phyloP scores from a whole-genome alignment of 2,888 invertebrate species.

The Saturnia pavonia region DNA sequence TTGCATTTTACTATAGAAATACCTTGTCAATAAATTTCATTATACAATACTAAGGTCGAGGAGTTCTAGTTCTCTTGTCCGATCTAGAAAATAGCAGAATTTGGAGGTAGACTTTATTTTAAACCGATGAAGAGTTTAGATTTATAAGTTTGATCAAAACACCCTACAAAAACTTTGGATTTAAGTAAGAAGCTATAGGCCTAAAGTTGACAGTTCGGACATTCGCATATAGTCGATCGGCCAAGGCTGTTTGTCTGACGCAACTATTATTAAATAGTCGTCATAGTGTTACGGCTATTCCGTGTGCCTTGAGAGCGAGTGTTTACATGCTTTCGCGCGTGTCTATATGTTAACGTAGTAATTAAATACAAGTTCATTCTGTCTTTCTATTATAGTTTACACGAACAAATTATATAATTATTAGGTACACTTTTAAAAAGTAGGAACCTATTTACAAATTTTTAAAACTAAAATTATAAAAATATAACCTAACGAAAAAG shows the following conservation, averaged over 20 bases:
- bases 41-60: too few relatives aligned
- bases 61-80: too few relatives aligned
- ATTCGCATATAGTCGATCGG: background rate
- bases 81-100: too few relatives aligned
- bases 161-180: background rate
- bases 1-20: too few relatives aligned
- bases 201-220: background rate
- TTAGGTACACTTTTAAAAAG: background rate
- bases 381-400: background rate
- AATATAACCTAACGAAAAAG: background rate
- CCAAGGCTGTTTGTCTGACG: background rate
- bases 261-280: conserved; percentile 5
- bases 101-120: too few relatives aligned
- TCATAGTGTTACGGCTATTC: background rate
- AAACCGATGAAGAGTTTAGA: too few relatives aligned
- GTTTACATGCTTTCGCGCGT: background rate
- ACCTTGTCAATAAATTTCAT: too few relatives aligned
- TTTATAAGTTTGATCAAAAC: too few relatives aligned
- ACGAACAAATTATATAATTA: background rate
- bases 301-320: background rate
- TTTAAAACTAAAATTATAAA: background rate
- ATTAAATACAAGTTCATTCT: background rate
- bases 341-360: background rate
- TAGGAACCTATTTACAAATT: too few relatives aligned
- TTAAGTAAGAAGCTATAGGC: background rate